These are phyloP conservation scores for Heteromurus nitidus DNA, from an alignment of 2,888 invertebrate genomes.

Conservation along the genomic window DNA sequence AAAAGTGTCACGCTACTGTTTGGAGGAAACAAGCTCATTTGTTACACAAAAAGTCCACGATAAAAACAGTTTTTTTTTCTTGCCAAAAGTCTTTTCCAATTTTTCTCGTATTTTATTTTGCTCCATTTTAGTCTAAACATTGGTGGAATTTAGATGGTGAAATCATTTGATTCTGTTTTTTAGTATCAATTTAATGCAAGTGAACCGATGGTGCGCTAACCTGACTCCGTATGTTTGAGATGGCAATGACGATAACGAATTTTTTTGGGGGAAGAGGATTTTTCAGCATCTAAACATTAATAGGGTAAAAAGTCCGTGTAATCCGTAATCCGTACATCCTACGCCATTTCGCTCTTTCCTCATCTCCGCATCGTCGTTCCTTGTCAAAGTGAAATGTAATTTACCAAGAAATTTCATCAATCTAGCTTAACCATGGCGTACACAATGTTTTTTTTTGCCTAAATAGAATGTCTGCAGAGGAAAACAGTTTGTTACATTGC, in stretches of 20 bases:
- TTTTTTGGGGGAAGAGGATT: slow-evolving; percentile 33
- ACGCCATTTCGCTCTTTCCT: slow-evolving; percentile 59
- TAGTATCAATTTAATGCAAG: background rate
- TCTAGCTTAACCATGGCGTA: slow-evolving; percentile 68
- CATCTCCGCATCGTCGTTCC: slow-evolving; percentile 29
- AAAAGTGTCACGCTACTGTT: too few relatives aligned
- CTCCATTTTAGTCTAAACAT: background rate
- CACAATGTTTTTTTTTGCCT: slow-evolving; percentile 54
- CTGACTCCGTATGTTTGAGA: slow-evolving; percentile 11
- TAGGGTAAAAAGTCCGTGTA: slow-evolving; percentile 65
- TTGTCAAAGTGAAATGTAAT: slow-evolving; percentile 65
- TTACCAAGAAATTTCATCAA: slow-evolving; percentile 70
- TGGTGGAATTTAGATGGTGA: slow-evolving; percentile 2
- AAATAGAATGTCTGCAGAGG: slow-evolving; percentile 29
- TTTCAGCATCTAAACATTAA: slow-evolving; percentile 56
- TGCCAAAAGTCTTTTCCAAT: slow-evolving; percentile 28
- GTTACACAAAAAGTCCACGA: slow-evolving; percentile 23
- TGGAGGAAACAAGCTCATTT: slow-evolving; percentile 64
- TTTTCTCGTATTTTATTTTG: slow-evolving; percentile 7
- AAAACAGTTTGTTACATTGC: background rate
- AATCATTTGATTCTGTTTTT: background rate
- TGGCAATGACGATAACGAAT: slow-evolving; percentile 26
- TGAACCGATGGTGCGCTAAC: background rate
- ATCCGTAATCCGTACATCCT: slow-evolving; percentile 66
- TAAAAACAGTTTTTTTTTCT: slow-evolving; percentile 37